Conservation (phyloP, 2,888 invertebrate species). For the Leptogaster cylindrica region DNA sequence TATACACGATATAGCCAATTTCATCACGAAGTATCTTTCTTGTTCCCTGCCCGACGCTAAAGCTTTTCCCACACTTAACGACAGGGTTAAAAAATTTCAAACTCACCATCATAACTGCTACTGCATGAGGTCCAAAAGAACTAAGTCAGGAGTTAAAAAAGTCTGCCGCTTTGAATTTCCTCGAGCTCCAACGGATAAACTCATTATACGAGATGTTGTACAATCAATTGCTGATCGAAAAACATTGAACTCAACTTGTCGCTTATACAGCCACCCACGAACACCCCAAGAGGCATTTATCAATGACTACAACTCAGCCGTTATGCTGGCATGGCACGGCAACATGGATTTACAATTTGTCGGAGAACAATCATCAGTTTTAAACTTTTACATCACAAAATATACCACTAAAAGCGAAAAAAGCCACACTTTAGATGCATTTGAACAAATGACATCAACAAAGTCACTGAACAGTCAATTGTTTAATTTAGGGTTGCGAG, state of each 20-base stretch:
- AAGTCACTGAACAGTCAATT: not conserved
- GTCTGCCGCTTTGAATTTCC: constrained; percentile 51
- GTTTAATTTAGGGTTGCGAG: not conserved
- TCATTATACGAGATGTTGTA: constrained; percentile 46
- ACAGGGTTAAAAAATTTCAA: constrained; percentile 38
- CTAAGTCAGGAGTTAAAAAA: constrained; percentile 38
- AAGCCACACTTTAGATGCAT: not conserved
- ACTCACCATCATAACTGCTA: constrained; percentile 48
- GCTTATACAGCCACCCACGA: not conserved
- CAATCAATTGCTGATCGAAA: constrained; percentile 17
- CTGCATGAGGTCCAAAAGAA: constrained; percentile 47
- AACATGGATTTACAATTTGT: constrained; percentile 49
- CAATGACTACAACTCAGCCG: constrained; percentile 50
- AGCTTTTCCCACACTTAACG: constrained; percentile 45
- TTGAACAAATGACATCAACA: not conserved
- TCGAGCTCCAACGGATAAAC: constrained; percentile 43
- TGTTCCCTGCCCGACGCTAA: constrained; percentile 46
- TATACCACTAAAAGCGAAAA: constrained; percentile 38
- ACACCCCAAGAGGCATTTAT: not conserved
- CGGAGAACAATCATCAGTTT: constrained; percentile 44
- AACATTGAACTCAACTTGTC: constrained; percentile 43
- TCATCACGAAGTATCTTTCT: constrained; percentile 49
- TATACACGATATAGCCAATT: constrained; percentile 48
- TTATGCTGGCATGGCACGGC: constrained; percentile 46
- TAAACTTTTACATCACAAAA: constrained; percentile 44